Evolutionary conservation across 2,888 invertebrate species (phyloP), one percentile per base, ranked within the genome.

Genomic region (Nasonia oneida): DNA sequence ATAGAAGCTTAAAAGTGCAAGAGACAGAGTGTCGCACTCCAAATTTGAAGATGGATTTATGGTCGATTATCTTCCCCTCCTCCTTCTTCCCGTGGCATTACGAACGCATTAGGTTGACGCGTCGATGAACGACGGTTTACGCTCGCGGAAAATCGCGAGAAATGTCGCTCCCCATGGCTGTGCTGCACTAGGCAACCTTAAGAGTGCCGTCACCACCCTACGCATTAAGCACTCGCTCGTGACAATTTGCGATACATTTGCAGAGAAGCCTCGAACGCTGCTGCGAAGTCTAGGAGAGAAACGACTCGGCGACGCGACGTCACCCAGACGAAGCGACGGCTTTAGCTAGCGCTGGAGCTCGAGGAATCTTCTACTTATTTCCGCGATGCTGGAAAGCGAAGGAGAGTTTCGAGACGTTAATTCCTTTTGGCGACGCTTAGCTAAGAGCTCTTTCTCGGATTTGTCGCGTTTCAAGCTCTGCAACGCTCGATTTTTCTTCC

Each of bases 241-340:
- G 91, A 93, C 93, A 93, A 93, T 93, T 93, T 93, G 89, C 91
- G 92, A 93, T 93, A 93, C 93, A 93, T 93, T 93, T 93, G 93
- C 93, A 93, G 93, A 93, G 93, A 93, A 93, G 91, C 91, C 18
- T 67, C 75, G 18, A 81, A 37, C 1, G 57, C 18, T 18, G 53
- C 53, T 15, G 53, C 18, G 5, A 8, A 23, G 57, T 61, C 53
- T 53, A 76, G 23, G 74, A 61, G 57, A 18, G n/a, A 61, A 61
- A 8, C 57, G n/a, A 23, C 37, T 37, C 37, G 37, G 37, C 57
- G 4, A 61, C n/a, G 18, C 3, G 3, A n/a, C 57, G 18, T 57
- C 57, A n/a, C 18, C n/a, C 57, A n/a, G 57, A 57, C n/a, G 57
- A 57, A 57, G 23, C 47, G n/a, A n/a, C 61, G 4, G 23, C 71